Base-by-base conservation (phyloP, 2,113 vertebrate species). In the Dipodomys ordii region DNA sequence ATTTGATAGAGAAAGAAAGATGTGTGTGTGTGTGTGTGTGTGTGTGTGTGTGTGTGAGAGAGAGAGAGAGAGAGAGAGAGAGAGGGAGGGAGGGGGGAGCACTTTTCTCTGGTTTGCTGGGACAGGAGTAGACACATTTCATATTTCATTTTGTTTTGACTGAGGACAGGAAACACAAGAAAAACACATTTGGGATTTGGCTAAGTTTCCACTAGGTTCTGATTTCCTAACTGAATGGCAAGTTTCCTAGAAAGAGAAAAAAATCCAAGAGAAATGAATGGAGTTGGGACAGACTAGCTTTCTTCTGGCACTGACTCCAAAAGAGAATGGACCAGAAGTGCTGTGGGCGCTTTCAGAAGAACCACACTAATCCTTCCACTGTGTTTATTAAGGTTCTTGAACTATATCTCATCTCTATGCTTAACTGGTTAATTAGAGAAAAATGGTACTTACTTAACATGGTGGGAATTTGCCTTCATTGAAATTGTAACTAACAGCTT, bases 401-500 rank as follows among this genome's bases (percentile, higher is more conserved):
- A 46, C 82, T 44, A 30, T 0, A 67, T 30, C 30, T 79, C 64
- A 35, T 83, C 10, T 76, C 27, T 89, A 76, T 30, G 7, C 62
- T 95, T 87, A 67, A 89, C 46, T 74, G 39, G 65, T 65, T 71
- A 90, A 69, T 60, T 87, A 53, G 35, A 90, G 78, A 94, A 81
- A 71, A 1, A 11, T 39, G 44, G 12, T 74, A 74, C 28, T 13
- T 74, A 74, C 28, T 13, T 53, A 92, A 71, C 68, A 83, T 0
- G 0, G 28, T 65, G n/a, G 81, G 62, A 78, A 87, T 74, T 73
- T 84, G 69, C 32, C 10, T 69, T 86, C 57, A 78, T 93, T 95
- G 90, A 93, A 89, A 94, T 49, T 88, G 69, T 94, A 92, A 94
- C 83, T 88, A 88, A 93, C 72, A 91, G 91, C 35, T 82, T 4